Evolutionary conservation across 2,797 vertebrate genomes (phyloP).

Genomic region (Catamblyrhynchus diadema): DNA sequence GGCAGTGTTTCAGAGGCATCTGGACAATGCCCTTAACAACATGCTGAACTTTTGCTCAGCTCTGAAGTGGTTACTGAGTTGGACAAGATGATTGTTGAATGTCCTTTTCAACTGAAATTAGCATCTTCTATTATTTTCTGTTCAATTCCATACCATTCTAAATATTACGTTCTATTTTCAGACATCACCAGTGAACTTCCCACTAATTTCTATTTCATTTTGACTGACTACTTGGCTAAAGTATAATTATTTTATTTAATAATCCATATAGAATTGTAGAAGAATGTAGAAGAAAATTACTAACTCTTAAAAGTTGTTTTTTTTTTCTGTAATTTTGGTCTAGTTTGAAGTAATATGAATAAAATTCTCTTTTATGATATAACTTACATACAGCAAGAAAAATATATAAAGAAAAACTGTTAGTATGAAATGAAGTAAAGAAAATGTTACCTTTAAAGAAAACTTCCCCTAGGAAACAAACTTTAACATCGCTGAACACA

Average conservation of each 20-base stretch:
- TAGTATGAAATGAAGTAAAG: background rate
- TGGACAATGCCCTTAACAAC: background rate
- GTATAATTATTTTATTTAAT: background rate
- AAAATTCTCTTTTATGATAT: background rate
- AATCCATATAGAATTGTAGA: background rate
- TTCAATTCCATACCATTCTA: background rate
- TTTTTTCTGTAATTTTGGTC: background rate
- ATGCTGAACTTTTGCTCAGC: background rate
- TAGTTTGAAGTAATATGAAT: background rate
- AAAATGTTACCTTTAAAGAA: background rate
- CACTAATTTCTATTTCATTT: background rate
- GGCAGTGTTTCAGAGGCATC: background rate
- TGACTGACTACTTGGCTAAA: background rate
- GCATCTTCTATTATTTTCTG: background rate
- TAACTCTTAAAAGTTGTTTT: background rate
- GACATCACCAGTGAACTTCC: background rate
- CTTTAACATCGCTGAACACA: background rate
- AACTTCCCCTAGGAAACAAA: background rate
- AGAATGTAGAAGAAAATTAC: background rate
- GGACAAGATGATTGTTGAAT: background rate
- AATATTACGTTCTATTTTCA: background rate
- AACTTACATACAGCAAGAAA: background rate
- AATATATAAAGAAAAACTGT: background rate
- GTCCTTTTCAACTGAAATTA: background rate
- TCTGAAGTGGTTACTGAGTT: background rate